A percentile compares a stretch with the other conserved stretches of the same genome.
phyloP scores from a whole-genome alignment of 1,140 invertebrate genomes.

The Trichoplusia ni region DNA sequence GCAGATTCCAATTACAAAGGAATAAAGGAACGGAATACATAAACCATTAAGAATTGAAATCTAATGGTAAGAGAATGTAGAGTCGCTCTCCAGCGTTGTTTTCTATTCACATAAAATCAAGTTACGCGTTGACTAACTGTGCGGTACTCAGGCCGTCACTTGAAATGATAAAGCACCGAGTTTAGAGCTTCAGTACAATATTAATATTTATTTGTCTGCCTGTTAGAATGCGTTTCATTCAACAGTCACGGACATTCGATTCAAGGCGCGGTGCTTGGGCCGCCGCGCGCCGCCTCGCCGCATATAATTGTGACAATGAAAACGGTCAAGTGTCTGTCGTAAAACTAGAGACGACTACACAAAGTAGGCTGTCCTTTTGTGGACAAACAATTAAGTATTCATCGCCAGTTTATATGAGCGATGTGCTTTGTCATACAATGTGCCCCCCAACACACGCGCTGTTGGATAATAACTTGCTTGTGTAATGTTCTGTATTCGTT shows the following conservation, averaged over 20 bases:
- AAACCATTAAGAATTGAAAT: background rate
- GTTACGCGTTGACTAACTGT: slow-evolving; percentile 4
- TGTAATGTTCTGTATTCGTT: background rate
- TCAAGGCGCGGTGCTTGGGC: slow-evolving; percentile 31
- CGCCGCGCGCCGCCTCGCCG: slow-evolving; percentile 47
- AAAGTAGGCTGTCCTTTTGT: slow-evolving; percentile 67
- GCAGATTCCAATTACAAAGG: slow-evolving; percentile 10
- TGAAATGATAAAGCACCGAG: slow-evolving; percentile 27
- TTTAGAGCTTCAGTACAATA: slow-evolving; percentile 12
- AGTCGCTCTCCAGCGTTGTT: background rate
- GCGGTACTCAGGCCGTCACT: background rate
- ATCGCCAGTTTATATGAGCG: slow-evolving; percentile 49
- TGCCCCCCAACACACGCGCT: slow-evolving; percentile 2
- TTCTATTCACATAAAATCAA: background rate
- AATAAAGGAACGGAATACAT: slow-evolving; percentile 1
- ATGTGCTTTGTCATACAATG: slow-evolving; percentile 41
- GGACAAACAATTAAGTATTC: slow-evolving; percentile 67
- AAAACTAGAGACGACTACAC: slow-evolving; percentile 68
- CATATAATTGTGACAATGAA: slow-evolving; percentile 66
- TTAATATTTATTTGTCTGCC: slow-evolving; percentile 23
- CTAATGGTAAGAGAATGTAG: background rate
- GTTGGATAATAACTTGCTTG: background rate
- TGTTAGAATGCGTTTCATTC: slow-evolving; percentile 40
- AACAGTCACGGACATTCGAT: slow-evolving; percentile 39
- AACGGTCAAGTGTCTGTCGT: slow-evolving; percentile 67